Conservation (phyloP, 2,797 vertebrate genomes). For the Melanotaenia parkinsoni region DNA sequence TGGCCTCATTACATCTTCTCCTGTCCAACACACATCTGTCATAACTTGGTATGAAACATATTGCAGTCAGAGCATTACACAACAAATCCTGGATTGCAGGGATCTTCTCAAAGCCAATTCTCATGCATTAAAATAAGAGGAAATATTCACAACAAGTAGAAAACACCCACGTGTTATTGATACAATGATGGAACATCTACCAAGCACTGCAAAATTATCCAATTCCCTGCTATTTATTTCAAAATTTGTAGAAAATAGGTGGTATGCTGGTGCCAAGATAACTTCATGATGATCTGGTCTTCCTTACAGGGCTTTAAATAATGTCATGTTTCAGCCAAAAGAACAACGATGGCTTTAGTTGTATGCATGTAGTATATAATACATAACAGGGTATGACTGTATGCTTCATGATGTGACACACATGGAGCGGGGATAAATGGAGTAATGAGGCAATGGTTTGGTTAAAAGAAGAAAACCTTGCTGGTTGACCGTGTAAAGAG, state of each 20-base stretch:
- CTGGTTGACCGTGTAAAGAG: neutral
- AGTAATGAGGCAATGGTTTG: neutral
- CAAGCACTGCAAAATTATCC: neutral
- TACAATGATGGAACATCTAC: neutral
- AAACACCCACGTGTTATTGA: constrained; percentile 3
- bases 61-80: constrained; percentile 2
- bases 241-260: constrained; percentile 4
- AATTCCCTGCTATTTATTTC: constrained; percentile 1
- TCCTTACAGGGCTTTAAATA: constrained; percentile 12
- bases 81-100: constrained; percentile 5
- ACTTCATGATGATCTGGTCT: constrained; percentile 1
- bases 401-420: constrained; percentile 13
- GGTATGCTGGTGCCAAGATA: neutral
- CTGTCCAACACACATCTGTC: neutral
- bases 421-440: neutral
- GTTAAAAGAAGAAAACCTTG: constrained; percentile 15
- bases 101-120: constrained; percentile 6
- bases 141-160: neutral
- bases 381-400: constrained; percentile 7
- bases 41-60: constrained; percentile 3
- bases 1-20: constrained; percentile 7
- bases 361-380: constrained; percentile 10
- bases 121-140: neutral
- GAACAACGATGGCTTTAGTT: constrained; percentile 24
- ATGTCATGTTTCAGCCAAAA: constrained; percentile 14